Base-by-base conservation (phyloP, 2,113 vertebrate species). In the Paramisgurnus dabryanus region DNA sequence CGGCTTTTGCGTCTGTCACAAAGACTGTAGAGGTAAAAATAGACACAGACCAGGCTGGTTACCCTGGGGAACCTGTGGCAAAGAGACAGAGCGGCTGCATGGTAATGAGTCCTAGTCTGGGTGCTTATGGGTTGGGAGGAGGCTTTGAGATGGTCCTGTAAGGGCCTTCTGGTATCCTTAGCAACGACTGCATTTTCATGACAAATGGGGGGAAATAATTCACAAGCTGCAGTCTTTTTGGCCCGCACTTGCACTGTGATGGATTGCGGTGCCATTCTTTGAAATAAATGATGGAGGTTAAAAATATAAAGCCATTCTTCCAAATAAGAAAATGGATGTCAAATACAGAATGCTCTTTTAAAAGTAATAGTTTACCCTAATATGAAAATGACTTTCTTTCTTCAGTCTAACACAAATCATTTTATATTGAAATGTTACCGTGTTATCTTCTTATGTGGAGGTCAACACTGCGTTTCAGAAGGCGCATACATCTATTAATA, bases 11-110 rank as follows among this genome's bases (percentile, higher is more conserved):
- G 86, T 89, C 85, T 86, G 60, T 82, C 67, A 85, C 75, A 74
- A 81, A 53, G 82, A 49, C 60, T 83, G n/a, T 17, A 9, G 66
- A 63, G 86, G 86, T 90, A 92, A 90, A 92, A 91, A 93, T 92
- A 91, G 89, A 86, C 79, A 72, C 4, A 78, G 40, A 63, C 77
- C 41, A 60, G 45, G 45, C 68, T 68, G 67, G 81, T 86, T 87
- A 85, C 90, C 87, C 86, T 76, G 86, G 87, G 88, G 89, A 89
- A 82, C 87, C 90, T 50, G 45, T 79, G 78, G 76, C 77, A 63
- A 5, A 15, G 84, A 90, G 87, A 88, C 89, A 90, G 89, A 80
- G 17, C 67, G 8, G 41, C 83, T 73, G 84, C 86, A 87, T 86
- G 88, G 89, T 89, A 86, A 90, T 87, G 64, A 83, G 85, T 79